Base-by-base conservation (phyloP, 2,797 vertebrate genomes). In the Scolopax rusticola region DNA sequence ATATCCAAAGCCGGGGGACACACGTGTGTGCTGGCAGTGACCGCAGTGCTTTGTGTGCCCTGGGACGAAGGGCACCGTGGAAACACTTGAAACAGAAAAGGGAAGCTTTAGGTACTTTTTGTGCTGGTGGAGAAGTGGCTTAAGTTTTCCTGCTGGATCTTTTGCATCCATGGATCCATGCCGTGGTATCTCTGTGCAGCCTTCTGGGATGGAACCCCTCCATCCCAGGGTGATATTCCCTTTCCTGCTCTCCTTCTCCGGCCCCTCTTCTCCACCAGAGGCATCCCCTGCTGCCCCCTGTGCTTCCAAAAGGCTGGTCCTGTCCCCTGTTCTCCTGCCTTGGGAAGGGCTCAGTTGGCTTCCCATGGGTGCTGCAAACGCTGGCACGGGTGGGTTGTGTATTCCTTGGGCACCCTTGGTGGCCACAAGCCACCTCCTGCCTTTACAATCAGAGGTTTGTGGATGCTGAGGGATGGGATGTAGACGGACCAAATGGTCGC, bases 41-140 rank as follows among this genome's bases (percentile, higher is more conserved):
- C 41, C 30, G 4, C 30, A 16, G 54, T 7, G 9, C 54, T n/a
- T 9, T 20, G 54, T 30, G 24, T 63, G 43, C 45, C 53, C 28
- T 1, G 16, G 30, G 2, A 2, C 4, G 30, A 73, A 32, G 14
- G 18, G 57, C 18, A 30, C 23, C 0, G 0, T 53, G 40, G 68
- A 47, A 33, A 11, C 13, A 2, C 27, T 25, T 38, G 36, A 20
- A 28, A 33, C 16, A n/a, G 15, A 17, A 71, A 15, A 16, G 3
- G 12, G 11, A 45, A 15, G 16, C 15, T 54, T 56, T 71, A 17
- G 8, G 82, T 61, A 11, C 6, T 74, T 70, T 30, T 41, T 41
- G 9, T 71, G 0, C 15, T 54, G 57, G 3, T 65, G 12, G 77
- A 64, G 65, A 65, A 74, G 36, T 40, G 33, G 19, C 12, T 71